Percentiles rank a stretch among this genome's conserved stretches.
Evolutionary conservation across 2,797 vertebrate genomes (phyloP).

Genomic region (Phoeniculus purpureus): DNA sequence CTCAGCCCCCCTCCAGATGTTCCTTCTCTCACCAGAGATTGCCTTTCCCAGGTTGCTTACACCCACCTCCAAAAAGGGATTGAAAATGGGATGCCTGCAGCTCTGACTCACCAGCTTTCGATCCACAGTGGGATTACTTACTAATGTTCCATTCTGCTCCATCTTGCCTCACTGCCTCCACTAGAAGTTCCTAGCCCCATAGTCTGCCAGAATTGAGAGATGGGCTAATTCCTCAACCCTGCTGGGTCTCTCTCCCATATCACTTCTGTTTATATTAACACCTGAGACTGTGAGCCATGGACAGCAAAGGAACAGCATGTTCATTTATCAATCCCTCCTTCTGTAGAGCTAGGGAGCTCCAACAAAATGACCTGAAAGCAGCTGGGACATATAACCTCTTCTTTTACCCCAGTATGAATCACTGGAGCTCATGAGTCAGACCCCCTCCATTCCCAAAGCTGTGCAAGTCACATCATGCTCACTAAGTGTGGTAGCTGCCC

Average conservation of each 20-base stretch:
- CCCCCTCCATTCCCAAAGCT: not conserved
- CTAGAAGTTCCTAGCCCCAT: not conserved
- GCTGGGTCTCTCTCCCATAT: not conserved
- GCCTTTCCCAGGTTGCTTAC: slow-evolving; percentile 20
- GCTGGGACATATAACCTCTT: slow-evolving; percentile 19
- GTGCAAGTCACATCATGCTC: not conserved
- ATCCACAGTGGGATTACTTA: not conserved
- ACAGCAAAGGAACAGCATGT: not conserved
- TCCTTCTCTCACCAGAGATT: slow-evolving; percentile 12
- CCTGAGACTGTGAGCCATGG: not conserved
- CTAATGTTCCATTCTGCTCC: not conserved
- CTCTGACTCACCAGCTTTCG: slow-evolving; percentile 21
- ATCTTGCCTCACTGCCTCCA: not conserved
- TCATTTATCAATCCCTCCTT: not conserved
- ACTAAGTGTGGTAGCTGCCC: not conserved
- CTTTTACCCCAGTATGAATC: slow-evolving; percentile 55
- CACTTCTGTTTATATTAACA: not conserved
- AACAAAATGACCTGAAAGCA: not conserved
- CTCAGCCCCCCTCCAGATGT: slow-evolving; percentile 25
- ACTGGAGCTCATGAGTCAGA: slow-evolving; percentile 58
- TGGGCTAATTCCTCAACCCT: not conserved
- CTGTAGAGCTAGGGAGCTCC: not conserved
- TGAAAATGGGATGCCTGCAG: not conserved
- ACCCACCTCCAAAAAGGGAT: not conserved
- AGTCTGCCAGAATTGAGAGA: not conserved